A percentile compares a stretch with the other conserved stretches of the same genome.
These are phyloP conservation scores for Camponotus fellah DNA, from an alignment of 2,888 invertebrate genomes.

Conservation along the genomic window DNA sequence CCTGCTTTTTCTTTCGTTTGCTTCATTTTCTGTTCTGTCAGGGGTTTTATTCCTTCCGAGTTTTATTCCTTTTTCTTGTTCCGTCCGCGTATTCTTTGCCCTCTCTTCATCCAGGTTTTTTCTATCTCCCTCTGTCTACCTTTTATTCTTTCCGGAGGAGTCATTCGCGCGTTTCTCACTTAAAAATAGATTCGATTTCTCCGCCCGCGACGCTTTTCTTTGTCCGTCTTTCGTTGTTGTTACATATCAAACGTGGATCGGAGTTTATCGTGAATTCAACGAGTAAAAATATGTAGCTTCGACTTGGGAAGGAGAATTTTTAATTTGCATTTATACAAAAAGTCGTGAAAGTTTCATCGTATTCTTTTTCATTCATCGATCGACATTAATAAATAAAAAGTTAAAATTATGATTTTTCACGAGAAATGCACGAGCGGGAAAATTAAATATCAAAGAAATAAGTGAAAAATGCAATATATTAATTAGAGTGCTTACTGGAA, in stretches of 20 bases:
- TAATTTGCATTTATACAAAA: constrained; percentile 34
- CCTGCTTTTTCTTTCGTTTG: constrained; percentile 32
- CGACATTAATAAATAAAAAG: constrained; percentile 10
- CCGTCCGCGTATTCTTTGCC: neutral
- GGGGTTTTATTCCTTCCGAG: neutral
- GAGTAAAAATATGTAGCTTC: constrained; percentile 53
- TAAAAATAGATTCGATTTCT: constrained; percentile 71
- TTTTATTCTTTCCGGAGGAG: constrained; percentile 28
- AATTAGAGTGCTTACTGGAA: neutral
- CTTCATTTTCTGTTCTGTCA: constrained; percentile 24
- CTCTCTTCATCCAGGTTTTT: constrained; percentile 9
- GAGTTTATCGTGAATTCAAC: constrained; percentile 59
- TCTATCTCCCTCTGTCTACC: constrained; percentile 11
- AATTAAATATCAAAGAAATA: neutral
- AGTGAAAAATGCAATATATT: neutral
- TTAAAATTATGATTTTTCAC: neutral
- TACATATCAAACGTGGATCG: constrained; percentile 33
- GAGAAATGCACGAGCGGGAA: neutral
- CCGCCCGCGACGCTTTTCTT: constrained; percentile 46
- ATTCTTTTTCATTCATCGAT: neutral
- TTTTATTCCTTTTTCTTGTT: constrained; percentile 34
- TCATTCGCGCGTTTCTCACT: constrained; percentile 59
- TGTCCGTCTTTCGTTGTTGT: constrained; percentile 26
- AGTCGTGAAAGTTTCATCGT: neutral
- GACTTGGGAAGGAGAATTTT: constrained; percentile 46